Evolutionary conservation across 2,113 vertebrate species (phyloP).

Genomic region (Siphamia tubifer): DNA sequence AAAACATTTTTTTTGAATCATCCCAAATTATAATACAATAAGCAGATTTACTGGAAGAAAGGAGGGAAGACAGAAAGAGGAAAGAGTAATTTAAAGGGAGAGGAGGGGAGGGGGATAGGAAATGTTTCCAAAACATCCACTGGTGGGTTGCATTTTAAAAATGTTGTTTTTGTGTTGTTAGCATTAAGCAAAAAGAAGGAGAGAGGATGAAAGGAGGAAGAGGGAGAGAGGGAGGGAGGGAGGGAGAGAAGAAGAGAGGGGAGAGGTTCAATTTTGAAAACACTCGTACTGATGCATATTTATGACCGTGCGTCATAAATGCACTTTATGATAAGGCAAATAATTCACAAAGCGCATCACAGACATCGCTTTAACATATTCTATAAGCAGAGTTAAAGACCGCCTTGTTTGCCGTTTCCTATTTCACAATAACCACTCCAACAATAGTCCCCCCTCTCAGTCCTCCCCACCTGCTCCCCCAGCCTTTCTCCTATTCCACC

Average conservation of each 20-base stretch:
- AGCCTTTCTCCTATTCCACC: slow-evolving; percentile 38
- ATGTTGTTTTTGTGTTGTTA: slow-evolving; percentile 63
- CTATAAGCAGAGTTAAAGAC: slow-evolving; percentile 77
- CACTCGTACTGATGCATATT: slow-evolving; percentile 76
- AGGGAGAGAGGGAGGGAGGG: background rate
- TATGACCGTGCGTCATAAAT: slow-evolving; percentile 73
- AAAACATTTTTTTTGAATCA: slow-evolving; percentile 66
- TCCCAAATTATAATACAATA: slow-evolving; percentile 64
- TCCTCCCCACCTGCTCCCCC: slow-evolving; percentile 48
- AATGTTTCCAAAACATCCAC: slow-evolving; percentile 71
- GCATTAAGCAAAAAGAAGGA: slow-evolving; percentile 27
- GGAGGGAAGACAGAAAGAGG: slow-evolving; percentile 4
- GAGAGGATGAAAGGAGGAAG: background rate
- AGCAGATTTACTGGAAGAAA: slow-evolving; percentile 63
- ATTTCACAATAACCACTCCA: slow-evolving; percentile 74
- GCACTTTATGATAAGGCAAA: slow-evolving; percentile 79
- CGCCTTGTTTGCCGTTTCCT: slow-evolving; percentile 78
- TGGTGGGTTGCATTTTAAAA: slow-evolving; percentile 64
- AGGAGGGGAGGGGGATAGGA: slow-evolving; percentile 33
- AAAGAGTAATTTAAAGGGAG: slow-evolving; percentile 5
- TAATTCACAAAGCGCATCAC: slow-evolving; percentile 68
- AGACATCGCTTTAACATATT: slow-evolving; percentile 76
- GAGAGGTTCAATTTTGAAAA: slow-evolving; percentile 69
- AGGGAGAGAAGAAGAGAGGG: slow-evolving; percentile 11
- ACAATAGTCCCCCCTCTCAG: slow-evolving; percentile 61